Base-by-base conservation (phyloP, 2,888 invertebrate species). In the Pseudeuparius sepicola region DNA sequence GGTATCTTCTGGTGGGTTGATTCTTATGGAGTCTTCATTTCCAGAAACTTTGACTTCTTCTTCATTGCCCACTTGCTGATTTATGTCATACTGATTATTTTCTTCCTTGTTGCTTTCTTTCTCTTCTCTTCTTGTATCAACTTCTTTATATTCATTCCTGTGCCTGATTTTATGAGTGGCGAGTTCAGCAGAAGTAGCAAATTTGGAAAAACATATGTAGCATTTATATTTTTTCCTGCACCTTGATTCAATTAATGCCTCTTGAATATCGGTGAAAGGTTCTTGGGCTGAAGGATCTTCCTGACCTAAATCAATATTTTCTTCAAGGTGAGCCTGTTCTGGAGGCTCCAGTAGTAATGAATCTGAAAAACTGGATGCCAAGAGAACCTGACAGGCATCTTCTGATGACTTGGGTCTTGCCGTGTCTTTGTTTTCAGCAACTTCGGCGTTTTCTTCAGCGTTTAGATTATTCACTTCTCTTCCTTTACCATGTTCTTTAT, bases 171-270 rank as follows among this genome's bases (percentile, higher is more conserved):
- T 42, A 17, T 49, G 48, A 4, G 4, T 13, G 3, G 32, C 25
- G n/a, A 47, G 25, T 14, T 40, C 41, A 7, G 34, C 31, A 4
- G 24, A 24, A 14, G 31, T 43, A 3, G 10, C 9, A 30, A 47
- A 49, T 20, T 43, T 47, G 5, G 33, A 23, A 38, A 39, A 44
- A 25, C 49, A 49, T 11, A 42, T 35, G 32, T 44, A 46, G 20
- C 49, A 49, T 4, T 36, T 42, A 17, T 40, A 41, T 15, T 43
- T 45, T 33, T 30, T 44, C 25, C 40, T 40, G n/a, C 31, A n/a
- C n/a, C 25, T n/a, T n/a, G n/a, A n/a, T n/a, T n/a, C n/a, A n/a
- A n/a, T n/a, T n/a, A n/a, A n/a, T n/a, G 43, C 41, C 23, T 10
- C 4, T n/a, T n/a, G n/a, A n/a, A n/a, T n/a, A n/a, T n/a, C n/a